Conservation (phyloP, 2,888 invertebrate species). For the Pterostichus niger region DNA sequence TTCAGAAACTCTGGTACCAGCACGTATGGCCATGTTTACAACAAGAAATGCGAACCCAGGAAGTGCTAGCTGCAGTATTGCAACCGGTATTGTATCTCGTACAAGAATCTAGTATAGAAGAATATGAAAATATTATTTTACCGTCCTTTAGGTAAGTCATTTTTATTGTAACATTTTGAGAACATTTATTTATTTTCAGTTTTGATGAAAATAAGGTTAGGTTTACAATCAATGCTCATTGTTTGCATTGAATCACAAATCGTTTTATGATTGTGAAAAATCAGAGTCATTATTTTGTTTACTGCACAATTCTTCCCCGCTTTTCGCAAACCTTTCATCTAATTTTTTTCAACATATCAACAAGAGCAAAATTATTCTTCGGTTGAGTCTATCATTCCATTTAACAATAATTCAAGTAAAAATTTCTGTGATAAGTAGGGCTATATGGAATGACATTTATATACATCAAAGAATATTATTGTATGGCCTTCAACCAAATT, state of each 20-base stretch:
- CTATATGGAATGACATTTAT: constrained; percentile 30
- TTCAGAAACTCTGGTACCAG: constrained; percentile 96
- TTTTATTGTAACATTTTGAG: background rate
- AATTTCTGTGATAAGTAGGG: constrained; percentile 1
- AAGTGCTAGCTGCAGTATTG: constrained; percentile 91
- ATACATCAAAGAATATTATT: constrained; percentile 45
- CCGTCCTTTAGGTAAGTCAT: constrained; percentile 89
- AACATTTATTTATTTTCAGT: constrained; percentile 23
- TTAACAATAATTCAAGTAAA: constrained; percentile 26
- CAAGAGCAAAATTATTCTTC: background rate
- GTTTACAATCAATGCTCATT: background rate
- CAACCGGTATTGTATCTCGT: constrained; percentile 91
- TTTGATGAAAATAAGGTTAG: background rate
- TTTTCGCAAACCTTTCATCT: constrained; percentile 10
- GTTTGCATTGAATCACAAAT: background rate
- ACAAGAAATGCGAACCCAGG: constrained; percentile 90
- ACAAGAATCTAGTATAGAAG: constrained; percentile 87
- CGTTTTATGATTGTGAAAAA: too few relatives aligned
- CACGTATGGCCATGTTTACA: constrained; percentile 95
- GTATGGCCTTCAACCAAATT: constrained; percentile 44
- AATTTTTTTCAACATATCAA: background rate
- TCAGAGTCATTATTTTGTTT: background rate
- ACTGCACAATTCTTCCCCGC: background rate
- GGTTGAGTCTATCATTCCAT: constrained; percentile 5
- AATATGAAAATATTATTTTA: constrained; percentile 89